Base-by-base conservation (phyloP, 2,888 invertebrate species). In the Aporophyla nigra region DNA sequence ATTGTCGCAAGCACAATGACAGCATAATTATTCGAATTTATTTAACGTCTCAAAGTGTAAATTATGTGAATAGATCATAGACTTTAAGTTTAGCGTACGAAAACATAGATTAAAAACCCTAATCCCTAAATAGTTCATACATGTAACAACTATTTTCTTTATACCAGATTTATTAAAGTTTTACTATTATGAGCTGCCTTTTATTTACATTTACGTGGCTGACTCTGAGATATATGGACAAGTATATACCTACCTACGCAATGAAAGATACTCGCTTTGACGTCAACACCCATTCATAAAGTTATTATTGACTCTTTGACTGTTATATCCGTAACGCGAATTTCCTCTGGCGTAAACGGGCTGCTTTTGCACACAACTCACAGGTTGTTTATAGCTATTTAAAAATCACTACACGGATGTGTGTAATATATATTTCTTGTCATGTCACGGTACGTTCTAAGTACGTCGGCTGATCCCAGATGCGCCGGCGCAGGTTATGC, bases 251-350 rank as follows among this genome's bases (percentile, higher is more conserved):
- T 79, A 54, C 86, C 85, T 83, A 86, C 87, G 89, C 80, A 81
- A 82, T 85, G 75, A 88, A 85, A 81, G 85, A 86, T 90, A 90
- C 90, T 84, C 87, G 83, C 82, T 78, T 88, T 93, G 93, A 95
- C 96, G 95, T 95, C 94, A 94, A 91, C 89, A 74, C 91, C 91
- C 96, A 96, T 96, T 96, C 96, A 96, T 94, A 92, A 95, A 92
- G 88, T 88, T 90, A 91, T 91, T 90, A 90, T 88, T 89, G 91
- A 92, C 92, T 91, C 90, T 91, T 90, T 88, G 91, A 88, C 80
- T 91, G 88, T 88, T 66, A 67, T 71, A 91, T 92, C 89, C 84
- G 83, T 88, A 87, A 86, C 43, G 68, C 63, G 43, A 67, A 67
- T 73, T 75, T 78, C 62, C 78, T 75, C 74, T 46, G 70, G 49